Base-by-base conservation (phyloP, 1,140 invertebrate species). In the Drosophila lowei region DNA sequence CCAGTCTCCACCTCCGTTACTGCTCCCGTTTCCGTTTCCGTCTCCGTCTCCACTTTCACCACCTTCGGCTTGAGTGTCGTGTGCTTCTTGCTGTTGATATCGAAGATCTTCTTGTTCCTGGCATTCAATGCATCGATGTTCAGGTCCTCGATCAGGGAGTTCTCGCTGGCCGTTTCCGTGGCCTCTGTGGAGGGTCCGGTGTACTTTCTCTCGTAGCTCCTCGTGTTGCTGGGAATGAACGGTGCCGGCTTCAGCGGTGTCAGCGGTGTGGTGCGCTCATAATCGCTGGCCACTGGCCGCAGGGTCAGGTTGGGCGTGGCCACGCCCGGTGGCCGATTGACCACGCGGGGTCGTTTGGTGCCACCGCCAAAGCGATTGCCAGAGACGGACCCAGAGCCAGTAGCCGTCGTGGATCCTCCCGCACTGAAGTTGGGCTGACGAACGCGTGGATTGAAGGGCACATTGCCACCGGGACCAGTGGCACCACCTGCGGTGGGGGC, bases 81-180 rank as follows among this genome's bases (percentile, higher is more conserved):
- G 44, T 91, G 90, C 72, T 91, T 91, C 50, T 90, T 91, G 67
- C 89, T 91, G 46, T 90, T 88, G 62, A 92, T 92, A 21, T 92
- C 90, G 30, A 93, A 93, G 28, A 93, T 81, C 71, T 93, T 92
- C 73, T 93, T 93, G 58, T 93, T 93, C 57, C 92, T 90, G 46
- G 92, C 91, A 86, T 92, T 93, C 13, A 93, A 42, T 9, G 91
- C 91, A 71, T 92, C 90, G 13, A 92, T 89, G 49, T 92, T 91
- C 8, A 92, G 52, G 48, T 92, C 92, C 56, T 91, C 90, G 28
- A 92, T 83, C 38, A 91, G 66, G 1, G 86, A 77, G 38, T 91
- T 91, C 41, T 90, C 89, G 21, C 68, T 74, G 50, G 57, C 62
- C 8, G 28, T 42, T 25, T 89, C 79, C 0, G 72, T 13, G 8